Conservation (phyloP, 2,888 invertebrate species). For the Caradrina kadenii region DNA sequence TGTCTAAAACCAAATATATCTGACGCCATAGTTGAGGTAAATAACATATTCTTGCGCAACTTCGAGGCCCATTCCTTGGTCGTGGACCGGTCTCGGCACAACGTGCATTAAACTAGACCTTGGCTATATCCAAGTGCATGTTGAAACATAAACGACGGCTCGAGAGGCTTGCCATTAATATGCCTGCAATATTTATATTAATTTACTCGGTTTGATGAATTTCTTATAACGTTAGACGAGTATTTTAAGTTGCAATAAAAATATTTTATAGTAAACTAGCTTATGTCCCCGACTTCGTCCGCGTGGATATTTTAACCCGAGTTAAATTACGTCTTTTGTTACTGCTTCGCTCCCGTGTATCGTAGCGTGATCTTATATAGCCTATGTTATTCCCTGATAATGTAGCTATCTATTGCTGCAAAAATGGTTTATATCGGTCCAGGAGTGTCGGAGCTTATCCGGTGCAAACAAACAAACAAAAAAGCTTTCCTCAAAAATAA, state of each 20-base stretch:
- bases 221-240: background rate
- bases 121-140: constrained; percentile 24
- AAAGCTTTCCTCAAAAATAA: no score
- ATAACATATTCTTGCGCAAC: constrained; percentile 34
- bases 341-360: no score
- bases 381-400: no score
- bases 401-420: no score
- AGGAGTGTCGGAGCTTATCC: no score
- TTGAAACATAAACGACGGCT: constrained; percentile 15
- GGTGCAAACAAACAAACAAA: no score
- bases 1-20: background rate
- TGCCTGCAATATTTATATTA: background rate
- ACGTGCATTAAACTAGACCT: constrained; percentile 46
- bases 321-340: no score
- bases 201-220: background rate
- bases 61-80: constrained; percentile 17
- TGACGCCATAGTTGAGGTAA: constrained; percentile 24
- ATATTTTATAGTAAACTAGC: background rate
- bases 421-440: no score
- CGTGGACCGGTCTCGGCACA: constrained; percentile 26
- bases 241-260: background rate
- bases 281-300: no score
- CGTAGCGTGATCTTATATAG: no score
- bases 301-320: no score
- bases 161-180: constrained; percentile 7